Evolutionary conservation across 2,888 invertebrate genomes (phyloP).

Genomic region (Dorcus parallelipipedus): DNA sequence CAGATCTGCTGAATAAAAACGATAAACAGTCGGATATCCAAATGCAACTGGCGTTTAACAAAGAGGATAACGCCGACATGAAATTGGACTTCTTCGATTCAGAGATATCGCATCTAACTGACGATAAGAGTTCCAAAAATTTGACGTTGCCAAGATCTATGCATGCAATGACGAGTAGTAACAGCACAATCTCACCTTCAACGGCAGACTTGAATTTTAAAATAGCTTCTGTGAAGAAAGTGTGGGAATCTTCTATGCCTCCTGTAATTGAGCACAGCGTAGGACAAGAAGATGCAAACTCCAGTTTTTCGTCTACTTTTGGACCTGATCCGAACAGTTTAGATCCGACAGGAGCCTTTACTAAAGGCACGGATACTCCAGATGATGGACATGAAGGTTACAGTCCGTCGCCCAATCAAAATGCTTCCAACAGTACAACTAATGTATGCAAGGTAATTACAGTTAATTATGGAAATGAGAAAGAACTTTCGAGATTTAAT

Average conservation of each 20-base stretch:
- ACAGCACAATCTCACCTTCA: constrained; percentile 72
- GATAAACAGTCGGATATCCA: constrained; percentile 47
- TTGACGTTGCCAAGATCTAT: constrained; percentile 56
- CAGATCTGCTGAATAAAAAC: constrained; percentile 50
- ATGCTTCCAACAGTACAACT: constrained; percentile 49
- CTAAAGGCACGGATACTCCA: constrained; percentile 42
- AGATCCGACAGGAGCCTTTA: constrained; percentile 48
- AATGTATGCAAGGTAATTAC: constrained; percentile 70
- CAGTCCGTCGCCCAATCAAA: constrained; percentile 53
- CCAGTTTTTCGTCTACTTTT: constrained; percentile 46
- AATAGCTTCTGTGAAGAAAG: constrained; percentile 90
- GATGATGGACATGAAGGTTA: constrained; percentile 55
- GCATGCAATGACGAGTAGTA: constrained; percentile 57
- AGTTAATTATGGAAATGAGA: background rate
- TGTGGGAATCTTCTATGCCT: constrained; percentile 73
- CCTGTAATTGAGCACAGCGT: constrained; percentile 61
- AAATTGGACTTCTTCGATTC: constrained; percentile 91
- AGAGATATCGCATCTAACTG: constrained; percentile 71
- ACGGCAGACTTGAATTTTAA: constrained; percentile 91
- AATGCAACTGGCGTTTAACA: constrained; percentile 69
- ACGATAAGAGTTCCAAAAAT: constrained; percentile 62
- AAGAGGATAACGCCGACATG: constrained; percentile 81
- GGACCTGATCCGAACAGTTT: constrained; percentile 46
- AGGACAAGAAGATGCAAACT: constrained; percentile 47
- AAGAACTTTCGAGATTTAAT: background rate